phyloP scores from a whole-genome alignment of 2,113 vertebrate species.

The Ammodytes dubius region DNA sequence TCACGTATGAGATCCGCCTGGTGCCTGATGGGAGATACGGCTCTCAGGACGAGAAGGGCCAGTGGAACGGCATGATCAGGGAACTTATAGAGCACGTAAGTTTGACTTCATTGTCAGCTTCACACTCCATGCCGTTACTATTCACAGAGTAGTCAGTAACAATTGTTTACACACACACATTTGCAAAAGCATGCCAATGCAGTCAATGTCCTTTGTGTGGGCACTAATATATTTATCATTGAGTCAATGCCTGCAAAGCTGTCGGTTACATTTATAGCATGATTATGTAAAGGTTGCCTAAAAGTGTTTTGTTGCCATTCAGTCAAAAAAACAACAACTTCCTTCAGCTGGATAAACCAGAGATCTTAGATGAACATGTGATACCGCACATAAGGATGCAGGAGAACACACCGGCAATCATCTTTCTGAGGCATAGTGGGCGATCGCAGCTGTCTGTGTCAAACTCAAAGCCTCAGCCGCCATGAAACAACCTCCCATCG shows the following conservation, averaged over 20 bases:
- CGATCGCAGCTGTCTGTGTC: conserved; percentile 36
- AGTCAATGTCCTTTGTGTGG: conserved; percentile 58
- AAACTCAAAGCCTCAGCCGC: conserved; percentile 48
- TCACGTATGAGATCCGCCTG: conserved; percentile 95
- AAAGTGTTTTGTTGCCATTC: conserved; percentile 67
- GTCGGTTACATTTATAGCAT: conserved; percentile 74
- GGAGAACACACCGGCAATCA: conserved; percentile 29
- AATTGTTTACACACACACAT: conserved; percentile 18
- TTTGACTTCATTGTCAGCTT: conserved; percentile 47
- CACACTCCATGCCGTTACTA: neutral
- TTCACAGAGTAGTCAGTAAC: neutral
- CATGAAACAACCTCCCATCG: conserved; percentile 53
- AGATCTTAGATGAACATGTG: neutral
- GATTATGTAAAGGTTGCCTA: conserved; percentile 78
- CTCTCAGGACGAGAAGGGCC: conserved; percentile 97
- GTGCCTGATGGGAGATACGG: conserved; percentile 96
- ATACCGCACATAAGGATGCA: conserved; percentile 28
- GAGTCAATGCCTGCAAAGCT: conserved; percentile 69
- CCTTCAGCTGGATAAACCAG: conserved; percentile 22
- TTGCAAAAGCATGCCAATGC: conserved; percentile 31
- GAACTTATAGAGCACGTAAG: conserved; percentile 99
- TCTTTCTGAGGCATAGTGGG: conserved; percentile 28
- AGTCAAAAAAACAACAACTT: conserved; percentile 37
- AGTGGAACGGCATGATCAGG: conserved; percentile 98
- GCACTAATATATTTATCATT: conserved; percentile 69